Evolutionary conservation across 1,140 invertebrate genomes (phyloP).

Genomic region (Agrypnia vestita): DNA sequence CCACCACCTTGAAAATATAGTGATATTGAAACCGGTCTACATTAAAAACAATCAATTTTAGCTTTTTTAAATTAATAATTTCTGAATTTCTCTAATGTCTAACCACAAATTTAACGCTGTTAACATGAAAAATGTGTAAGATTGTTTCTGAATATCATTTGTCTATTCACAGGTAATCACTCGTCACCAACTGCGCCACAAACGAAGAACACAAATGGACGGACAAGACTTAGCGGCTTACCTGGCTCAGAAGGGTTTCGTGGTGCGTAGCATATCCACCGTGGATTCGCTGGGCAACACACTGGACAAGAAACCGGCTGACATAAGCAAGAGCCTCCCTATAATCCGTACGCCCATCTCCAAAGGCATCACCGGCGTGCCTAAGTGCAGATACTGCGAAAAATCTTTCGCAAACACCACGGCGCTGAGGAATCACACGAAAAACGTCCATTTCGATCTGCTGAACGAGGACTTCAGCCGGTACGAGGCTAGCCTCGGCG

Average conservation of each 20-base stretch:
- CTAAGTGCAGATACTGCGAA: slow-evolving; percentile 42
- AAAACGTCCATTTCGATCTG: background rate
- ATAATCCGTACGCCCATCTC: slow-evolving; percentile 39
- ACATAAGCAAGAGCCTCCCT: background rate
- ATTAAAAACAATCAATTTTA: no score
- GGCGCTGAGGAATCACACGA: slow-evolving; percentile 42
- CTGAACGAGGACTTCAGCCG: background rate
- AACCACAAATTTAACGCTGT: no score
- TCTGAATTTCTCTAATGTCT: no score
- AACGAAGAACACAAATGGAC: no score
- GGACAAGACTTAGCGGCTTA: slow-evolving; percentile 45
- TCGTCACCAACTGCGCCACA: no score
- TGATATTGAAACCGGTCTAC: no score
- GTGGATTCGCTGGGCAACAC: slow-evolving; percentile 49
- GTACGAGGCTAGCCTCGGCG: background rate
- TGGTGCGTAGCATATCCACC: slow-evolving; percentile 50
- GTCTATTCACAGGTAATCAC: no score
- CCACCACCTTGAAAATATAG: no score
- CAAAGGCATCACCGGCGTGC: slow-evolving; percentile 40
- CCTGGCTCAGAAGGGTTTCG: slow-evolving; percentile 52
- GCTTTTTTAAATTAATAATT: no score
- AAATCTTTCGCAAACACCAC: slow-evolving; percentile 52
- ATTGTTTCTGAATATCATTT: no score
- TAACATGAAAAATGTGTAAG: no score
- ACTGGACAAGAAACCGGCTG: slow-evolving; percentile 8